Evolutionary conservation across 1,140 invertebrate species (phyloP).

Genomic region (Ceratina australensis): DNA sequence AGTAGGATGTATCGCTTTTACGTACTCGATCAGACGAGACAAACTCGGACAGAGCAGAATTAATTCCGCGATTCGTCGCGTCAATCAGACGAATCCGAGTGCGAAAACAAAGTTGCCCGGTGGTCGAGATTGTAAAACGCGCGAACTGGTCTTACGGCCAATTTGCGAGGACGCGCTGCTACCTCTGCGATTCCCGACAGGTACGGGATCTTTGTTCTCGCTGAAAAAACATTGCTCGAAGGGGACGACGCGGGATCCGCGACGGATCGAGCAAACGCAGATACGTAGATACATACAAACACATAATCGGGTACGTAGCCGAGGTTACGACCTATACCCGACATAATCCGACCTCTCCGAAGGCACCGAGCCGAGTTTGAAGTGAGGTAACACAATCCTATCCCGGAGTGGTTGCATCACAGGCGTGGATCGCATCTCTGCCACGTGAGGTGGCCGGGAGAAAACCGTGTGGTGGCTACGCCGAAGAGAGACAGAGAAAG

Average conservation of each 20-base stretch:
- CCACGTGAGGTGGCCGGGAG: conserved; percentile 68
- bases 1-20: conserved; percentile 25
- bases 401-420: conserved; percentile 69
- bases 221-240: too few species aligned
- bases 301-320: conserved; percentile 67
- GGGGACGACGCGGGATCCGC: not conserved
- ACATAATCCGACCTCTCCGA: conserved; percentile 67
- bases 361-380: conserved; percentile 31
- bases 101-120: too few species aligned
- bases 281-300: conserved; percentile 49
- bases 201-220: too few species aligned
- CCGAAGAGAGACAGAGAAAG: conserved; percentile 26
- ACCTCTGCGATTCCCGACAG: too few species aligned
- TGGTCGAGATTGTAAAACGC: too few species aligned
- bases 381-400: conserved; percentile 68
- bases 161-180: too few species aligned
- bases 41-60: too few species aligned
- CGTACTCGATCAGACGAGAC: too few species aligned
- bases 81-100: too few species aligned
- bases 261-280: not conserved
- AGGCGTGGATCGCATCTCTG: conserved; percentile 74
- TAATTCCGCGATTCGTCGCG: too few species aligned
- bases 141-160: too few species aligned
- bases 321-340: conserved; percentile 56
- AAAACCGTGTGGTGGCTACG: conserved; percentile 17